Base-by-base conservation (phyloP, 2,888 invertebrate genomes). In the Yponomeuta sedellus region DNA sequence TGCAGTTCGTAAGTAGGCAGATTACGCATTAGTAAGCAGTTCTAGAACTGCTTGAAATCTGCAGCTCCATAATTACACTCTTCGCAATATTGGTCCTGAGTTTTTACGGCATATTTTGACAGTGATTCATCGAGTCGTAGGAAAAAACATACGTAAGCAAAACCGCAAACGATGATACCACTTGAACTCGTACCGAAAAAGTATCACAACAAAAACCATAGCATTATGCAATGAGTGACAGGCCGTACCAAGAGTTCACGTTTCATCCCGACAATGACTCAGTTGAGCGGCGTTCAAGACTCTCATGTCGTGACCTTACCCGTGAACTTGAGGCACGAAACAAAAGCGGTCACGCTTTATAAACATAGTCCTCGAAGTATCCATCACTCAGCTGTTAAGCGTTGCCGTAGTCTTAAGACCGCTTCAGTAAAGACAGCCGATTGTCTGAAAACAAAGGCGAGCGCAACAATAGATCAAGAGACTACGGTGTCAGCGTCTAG, bases 371-470 rank as follows among this genome's bases (percentile, higher is more conserved):
- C 78, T 81, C 76, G 72, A 71, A 72, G 78, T 79, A 85, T 83
- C 82, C 81, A 81, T 83, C 81, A 83, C 80, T 78, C 77, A 72
- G 20, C 68, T 67, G 68, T 66, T 70, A 70, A 70, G 70, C 68
- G 70, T 73, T 74, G 67, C 67, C 66, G 44, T 52, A 52, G 44
- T 52, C 44, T 52, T 16, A 5, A 52, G 16, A 66, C 63, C 67
- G 77, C 81, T 85, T 79, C 78, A 82, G 77, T 75, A 77, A 83
- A 84, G 82, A 78, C 72, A 79, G 82, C 83, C 82, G 81, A 85
- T 83, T 85, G 83, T 85, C 79, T 81, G 80, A 81, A 86, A 88
- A 88, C 88, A 89, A 88, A 83, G 85, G 77, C 81, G 73, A 75
- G 79, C 79, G 80, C 78, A 69, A 71, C 70, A 70, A 72, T 71